Evolutionary conservation across 2,113 vertebrate genomes (phyloP), one percentile per base, ranked within the genome.

Genomic region (Erythrolamprus reginae): DNA sequence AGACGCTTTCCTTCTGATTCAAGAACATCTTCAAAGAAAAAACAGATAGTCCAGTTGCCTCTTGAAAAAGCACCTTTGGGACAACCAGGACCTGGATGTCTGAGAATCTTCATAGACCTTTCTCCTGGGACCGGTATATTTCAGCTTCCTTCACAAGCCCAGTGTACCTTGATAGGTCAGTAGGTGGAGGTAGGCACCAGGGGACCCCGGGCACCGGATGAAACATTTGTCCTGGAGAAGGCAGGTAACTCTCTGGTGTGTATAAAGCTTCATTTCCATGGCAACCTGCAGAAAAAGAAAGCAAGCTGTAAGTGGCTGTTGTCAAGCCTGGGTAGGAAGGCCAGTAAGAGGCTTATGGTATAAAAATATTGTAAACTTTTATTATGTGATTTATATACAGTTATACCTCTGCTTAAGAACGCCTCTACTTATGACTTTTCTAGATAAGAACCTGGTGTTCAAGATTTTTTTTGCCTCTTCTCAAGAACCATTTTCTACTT

Each of bases 191-290:
- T 50, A 93, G 89, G 65, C 21, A 61, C 91, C 50, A 53, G 88
- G 93, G 91, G 58, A 89, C 48, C 88, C 91, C 86, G 1, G 95
- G 26, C 23, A 50, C 88, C 92, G 95, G 89, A 48, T 89, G 90
- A 77, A 90, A 38, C 91, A 91, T 90, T 24, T 52, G 91, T 51
- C 88, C 88, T 52, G 84, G 53, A 47, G 77, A 47, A 58, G 88
- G 10, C 70, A 87, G 8, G 1, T 87, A 87, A 65, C 48, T 45
- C 4, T 52, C 84, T 38, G 91, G 42, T 33, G 65, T 89, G 84
- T 92, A 82, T 84, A 82, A 48, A 24, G 90, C 52, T 84, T 82
- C 93, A 70, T 86, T 89, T 88, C 93, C 24, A 45, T 90, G 38
- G 53, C 77, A 90, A 38, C 86, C 92, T 88, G 82, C 56, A 88